These are phyloP conservation scores for Chrysaora quinquecirrha DNA, from an alignment of 30 jellyfish, hydroid and myxozoan genomes.

Conservation along the genomic window DNA sequence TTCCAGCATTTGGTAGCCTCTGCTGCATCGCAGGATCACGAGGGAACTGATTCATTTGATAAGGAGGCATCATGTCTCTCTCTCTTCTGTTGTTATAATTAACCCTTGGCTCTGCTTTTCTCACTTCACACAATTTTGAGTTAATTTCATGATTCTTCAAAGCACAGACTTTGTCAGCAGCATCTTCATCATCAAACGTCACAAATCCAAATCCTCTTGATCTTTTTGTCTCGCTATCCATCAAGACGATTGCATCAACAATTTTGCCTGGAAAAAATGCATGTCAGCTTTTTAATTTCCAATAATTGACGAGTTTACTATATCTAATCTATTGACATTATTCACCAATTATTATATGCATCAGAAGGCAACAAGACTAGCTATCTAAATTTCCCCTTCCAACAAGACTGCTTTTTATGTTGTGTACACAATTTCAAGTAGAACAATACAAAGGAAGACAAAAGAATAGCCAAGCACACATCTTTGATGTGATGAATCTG, in stretches of 20 bases:
- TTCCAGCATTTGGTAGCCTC: not conserved
- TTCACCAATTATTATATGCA: too few species aligned
- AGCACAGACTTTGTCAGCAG: constrained; percentile 91
- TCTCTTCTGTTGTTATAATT: constrained; percentile 50
- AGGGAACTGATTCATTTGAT: not conserved
- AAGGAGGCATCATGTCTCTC: constrained; percentile 21
- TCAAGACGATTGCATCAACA: constrained; percentile 71
- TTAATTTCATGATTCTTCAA: constrained; percentile 71
- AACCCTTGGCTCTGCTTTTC: constrained; percentile 91
- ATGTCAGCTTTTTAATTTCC: not conserved
- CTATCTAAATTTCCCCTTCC: too few species aligned
- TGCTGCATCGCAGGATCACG: not conserved
- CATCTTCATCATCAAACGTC: constrained; percentile 94
- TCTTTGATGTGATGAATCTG: too few species aligned
- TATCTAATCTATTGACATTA: too few species aligned
- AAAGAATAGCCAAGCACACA: too few species aligned
- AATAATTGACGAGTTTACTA: not conserved
- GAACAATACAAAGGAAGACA: too few species aligned
- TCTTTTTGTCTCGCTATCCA: constrained; percentile 65
- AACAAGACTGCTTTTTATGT: too few species aligned
- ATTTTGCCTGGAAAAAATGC: constrained; percentile 74
- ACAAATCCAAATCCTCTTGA: constrained; percentile 95
- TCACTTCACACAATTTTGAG: constrained; percentile 78
- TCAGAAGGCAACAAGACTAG: too few species aligned
- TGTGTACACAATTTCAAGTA: too few species aligned